phyloP scores from a whole-genome alignment of 2,888 invertebrate genomes.

The Chymomyza amoena region DNA sequence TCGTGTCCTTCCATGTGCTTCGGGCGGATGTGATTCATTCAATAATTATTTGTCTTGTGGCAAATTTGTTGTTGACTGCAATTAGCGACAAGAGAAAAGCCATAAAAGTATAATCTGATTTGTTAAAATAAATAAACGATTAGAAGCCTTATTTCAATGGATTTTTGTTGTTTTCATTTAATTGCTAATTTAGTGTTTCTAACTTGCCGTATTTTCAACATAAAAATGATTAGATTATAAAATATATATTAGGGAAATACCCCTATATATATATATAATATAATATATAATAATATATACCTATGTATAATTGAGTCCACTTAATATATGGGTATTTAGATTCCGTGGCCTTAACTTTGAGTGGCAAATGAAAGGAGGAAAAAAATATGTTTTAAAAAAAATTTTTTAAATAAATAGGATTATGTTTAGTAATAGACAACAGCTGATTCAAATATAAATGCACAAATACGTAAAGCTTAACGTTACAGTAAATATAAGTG shows the following conservation, averaged over 20 bases:
- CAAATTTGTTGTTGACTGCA: neutral
- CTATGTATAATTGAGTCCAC: too few relatives aligned
- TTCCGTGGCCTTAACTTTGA: too few relatives aligned
- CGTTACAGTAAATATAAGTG: too few relatives aligned
- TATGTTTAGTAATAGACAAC: too few relatives aligned
- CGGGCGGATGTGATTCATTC: neutral
- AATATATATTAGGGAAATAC: neutral
- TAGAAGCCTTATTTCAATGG: slow-evolving; percentile 30
- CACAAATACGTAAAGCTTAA: too few relatives aligned
- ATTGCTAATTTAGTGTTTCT: slow-evolving; percentile 40
- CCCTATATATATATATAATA: too few relatives aligned
- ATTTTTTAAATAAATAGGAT: too few relatives aligned
- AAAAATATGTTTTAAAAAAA: too few relatives aligned
- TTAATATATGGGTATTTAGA: too few relatives aligned
- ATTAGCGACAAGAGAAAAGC: neutral
- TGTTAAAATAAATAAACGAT: neutral
- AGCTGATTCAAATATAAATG: too few relatives aligned
- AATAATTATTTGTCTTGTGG: neutral
- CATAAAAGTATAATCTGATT: neutral
- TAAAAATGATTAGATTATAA: neutral
- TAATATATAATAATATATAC: too few relatives aligned
- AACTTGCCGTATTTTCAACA: neutral
- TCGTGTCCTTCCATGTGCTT: neutral
- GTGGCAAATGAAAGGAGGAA: too few relatives aligned
- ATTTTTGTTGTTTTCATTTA: slow-evolving; percentile 45